Base-by-base conservation (phyloP, 2,888 invertebrate species). In the Lepidonotus clava region DNA sequence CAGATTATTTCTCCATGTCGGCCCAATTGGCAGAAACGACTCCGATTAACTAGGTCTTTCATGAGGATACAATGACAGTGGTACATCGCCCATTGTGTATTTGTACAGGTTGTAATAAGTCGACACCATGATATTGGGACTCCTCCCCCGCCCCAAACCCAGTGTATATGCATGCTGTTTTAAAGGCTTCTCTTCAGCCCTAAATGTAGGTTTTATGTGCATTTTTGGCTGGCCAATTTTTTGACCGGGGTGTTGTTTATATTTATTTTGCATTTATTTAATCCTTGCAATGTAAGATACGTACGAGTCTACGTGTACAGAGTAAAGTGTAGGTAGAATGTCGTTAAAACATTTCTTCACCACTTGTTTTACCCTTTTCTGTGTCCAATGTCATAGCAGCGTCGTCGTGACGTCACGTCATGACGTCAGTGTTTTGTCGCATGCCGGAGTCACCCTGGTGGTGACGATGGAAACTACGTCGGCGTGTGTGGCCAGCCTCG, bases 221-320 rank as follows among this genome's bases (percentile, higher is more conserved):
- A 80, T 80, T 80, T 80, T 32, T 46, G 41, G 80, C 80, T 80
- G 80, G 80, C 46, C 80, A 80, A 80, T 80, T 80, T 76, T 38
- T 32, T 18, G 46, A 80, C 80, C 24, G 80, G 80, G 80, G n/a
- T n/a, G n/a, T n/a, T 80, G 80, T 80, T 80, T 24, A 80, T 80
- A 80, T 80, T 80, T 80, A 80, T 80, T 76, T 80, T 80, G 80
- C 80, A 80, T 80, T 80, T 80, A 80, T 80, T 80, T 80, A 80
- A 41, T 41, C 80, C 21, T 46, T 8, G n/a, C 28, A 41, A 32
- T 46, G 77, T 41, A 80, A 32, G 14, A 46, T 51, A 41, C 51
- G 51, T 51, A 51, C 32, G 46, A 40, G 38, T 2, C 80, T 24
- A 41, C 24, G 46, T 80, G 80, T 80, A 80, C 80, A 80, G 80